A percentile compares a stretch with the other conserved stretches of the same genome.
phyloP scores from a whole-genome alignment of 1,140 invertebrate species.

The Drosophila saltans region DNA sequence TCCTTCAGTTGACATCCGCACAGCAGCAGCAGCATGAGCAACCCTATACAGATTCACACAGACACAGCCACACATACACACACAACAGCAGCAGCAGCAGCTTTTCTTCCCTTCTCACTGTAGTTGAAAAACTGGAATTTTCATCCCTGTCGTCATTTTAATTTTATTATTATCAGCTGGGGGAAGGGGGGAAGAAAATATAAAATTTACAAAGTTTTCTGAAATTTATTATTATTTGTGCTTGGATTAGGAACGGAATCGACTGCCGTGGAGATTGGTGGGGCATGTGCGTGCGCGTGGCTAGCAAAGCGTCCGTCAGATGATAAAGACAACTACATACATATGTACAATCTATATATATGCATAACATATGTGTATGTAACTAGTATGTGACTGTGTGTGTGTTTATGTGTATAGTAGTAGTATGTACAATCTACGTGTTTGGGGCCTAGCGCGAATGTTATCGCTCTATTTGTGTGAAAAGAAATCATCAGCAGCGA shows the following conservation, averaged over 20 bases:
- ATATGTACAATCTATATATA: conserved; percentile 16
- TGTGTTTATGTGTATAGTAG: conserved; percentile 2
- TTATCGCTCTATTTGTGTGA: conserved; percentile 20
- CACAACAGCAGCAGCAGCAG: conserved; percentile 39
- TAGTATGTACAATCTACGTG: conserved; percentile 16
- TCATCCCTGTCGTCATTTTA: conserved; percentile 75
- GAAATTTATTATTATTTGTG: conserved; percentile 30
- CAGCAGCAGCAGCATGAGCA: conserved; percentile 28
- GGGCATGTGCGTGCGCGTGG: conserved; percentile 49
- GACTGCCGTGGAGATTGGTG: conserved; percentile 11
- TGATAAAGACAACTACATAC: conserved; percentile 44
- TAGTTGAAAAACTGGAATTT: conserved; percentile 61
- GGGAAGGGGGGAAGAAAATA: background rate
- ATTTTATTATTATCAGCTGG: conserved; percentile 68
- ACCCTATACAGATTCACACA: conserved; percentile 40
- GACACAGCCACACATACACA: background rate
- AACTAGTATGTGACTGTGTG: background rate
- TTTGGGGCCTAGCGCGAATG: conserved; percentile 16
- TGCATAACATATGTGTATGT: conserved; percentile 13
- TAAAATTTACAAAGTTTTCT: conserved; percentile 25
- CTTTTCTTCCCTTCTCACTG: conserved; percentile 67
- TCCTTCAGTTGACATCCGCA: conserved; percentile 20
- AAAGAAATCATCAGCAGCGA: conserved; percentile 6
- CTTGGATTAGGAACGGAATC: conserved; percentile 26
- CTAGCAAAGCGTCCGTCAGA: conserved; percentile 32